Evolutionary conservation across 2,797 vertebrate species (phyloP).

Genomic region (Chrysocyon brachyurus): DNA sequence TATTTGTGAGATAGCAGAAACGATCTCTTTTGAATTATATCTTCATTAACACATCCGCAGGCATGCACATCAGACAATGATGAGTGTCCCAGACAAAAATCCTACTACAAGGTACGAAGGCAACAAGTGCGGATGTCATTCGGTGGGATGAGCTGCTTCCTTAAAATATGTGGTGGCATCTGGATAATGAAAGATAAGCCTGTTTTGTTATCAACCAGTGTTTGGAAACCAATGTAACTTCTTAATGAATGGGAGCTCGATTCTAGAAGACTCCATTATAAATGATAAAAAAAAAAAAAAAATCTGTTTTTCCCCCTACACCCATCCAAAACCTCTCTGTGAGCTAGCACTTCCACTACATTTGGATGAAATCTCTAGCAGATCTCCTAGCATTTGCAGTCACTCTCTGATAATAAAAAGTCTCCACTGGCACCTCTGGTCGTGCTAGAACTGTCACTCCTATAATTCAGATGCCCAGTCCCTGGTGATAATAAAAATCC

Average conservation of each 20-base stretch:
- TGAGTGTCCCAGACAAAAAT: neutral
- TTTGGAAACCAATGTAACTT: neutral
- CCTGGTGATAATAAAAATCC: neutral
- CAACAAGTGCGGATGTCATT: neutral
- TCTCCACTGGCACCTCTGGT: neutral
- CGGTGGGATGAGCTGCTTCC: neutral
- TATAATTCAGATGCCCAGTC: neutral
- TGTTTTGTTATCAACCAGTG: neutral
- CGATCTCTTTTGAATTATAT: neutral
- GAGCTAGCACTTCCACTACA: neutral
- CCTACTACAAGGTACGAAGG: too few relatives aligned
- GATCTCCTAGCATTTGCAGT: neutral
- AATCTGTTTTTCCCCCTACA: too few relatives aligned
- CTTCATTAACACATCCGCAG: neutral
- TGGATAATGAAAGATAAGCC: neutral
- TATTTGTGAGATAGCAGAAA: neutral
- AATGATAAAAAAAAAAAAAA: neutral
- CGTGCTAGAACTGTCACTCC: neutral
- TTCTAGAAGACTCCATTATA: neutral
- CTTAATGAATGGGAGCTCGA: neutral
- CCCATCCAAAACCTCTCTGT: neutral
- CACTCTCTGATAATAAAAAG: neutral
- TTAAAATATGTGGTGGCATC: too few relatives aligned
- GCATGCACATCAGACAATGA: neutral
- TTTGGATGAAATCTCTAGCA: neutral